Evolutionary conservation across 2,888 invertebrate species (phyloP).

Genomic region (Steinernema carpocapsae): DNA sequence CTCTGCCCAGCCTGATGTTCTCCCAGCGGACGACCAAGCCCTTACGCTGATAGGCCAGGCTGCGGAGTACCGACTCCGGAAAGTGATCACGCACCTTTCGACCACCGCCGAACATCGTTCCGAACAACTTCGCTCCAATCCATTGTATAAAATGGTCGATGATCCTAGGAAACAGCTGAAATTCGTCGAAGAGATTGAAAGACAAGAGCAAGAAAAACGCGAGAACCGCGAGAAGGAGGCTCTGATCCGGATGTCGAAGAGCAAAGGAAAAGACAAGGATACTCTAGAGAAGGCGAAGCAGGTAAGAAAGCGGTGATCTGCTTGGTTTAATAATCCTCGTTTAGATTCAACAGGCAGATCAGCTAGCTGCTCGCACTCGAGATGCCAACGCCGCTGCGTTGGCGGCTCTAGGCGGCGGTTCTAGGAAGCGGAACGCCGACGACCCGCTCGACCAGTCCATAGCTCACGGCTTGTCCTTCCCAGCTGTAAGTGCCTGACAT

Average conservation of each 20-base stretch:
- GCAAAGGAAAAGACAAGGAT: constrained; percentile 77
- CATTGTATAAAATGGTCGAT: constrained; percentile 85
- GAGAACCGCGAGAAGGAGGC: constrained; percentile 94
- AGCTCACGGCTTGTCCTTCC: constrained; percentile 12
- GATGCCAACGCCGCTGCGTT: constrained; percentile 67
- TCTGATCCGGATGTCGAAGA: constrained; percentile 81
- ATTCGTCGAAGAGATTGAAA: constrained; percentile 93
- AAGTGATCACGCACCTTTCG: constrained; percentile 86
- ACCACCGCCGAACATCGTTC: constrained; percentile 91
- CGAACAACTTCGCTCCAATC: constrained; percentile 85
- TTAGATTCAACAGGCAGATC: constrained; percentile 62
- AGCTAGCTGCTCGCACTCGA: constrained; percentile 61
- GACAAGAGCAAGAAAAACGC: constrained; percentile 88
- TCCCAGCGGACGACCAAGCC: constrained; percentile 19
- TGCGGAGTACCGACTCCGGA: constrained; percentile 88
- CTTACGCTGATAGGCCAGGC: constrained; percentile 88
- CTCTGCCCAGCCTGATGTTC: neutral
- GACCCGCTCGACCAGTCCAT: constrained; percentile 27
- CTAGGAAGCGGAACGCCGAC: constrained; percentile 37
- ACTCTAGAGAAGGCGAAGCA: constrained; percentile 90
- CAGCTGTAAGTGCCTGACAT: neutral
- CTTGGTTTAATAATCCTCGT: neutral
- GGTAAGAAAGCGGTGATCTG: constrained; percentile 70
- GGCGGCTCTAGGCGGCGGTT: constrained; percentile 58
- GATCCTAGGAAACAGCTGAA: constrained; percentile 91